Percentiles rank a stretch among this genome's conserved stretches.
Conservation (phyloP, 2,888 invertebrate species). For the Scrobipalpa atriplicella region DNA sequence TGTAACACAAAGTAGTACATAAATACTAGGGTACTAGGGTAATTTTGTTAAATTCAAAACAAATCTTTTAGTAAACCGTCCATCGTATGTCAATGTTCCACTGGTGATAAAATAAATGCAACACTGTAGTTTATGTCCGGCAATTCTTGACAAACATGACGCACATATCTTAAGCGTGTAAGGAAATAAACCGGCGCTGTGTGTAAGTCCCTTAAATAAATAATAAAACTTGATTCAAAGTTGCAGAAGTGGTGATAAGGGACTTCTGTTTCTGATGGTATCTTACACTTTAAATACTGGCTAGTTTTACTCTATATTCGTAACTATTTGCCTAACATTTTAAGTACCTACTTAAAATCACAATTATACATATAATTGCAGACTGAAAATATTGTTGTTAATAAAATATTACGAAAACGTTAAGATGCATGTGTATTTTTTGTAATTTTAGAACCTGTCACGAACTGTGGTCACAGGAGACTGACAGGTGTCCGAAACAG, state of each 20-base stretch:
- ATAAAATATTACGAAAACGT: no score
- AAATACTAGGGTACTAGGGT: constrained; percentile 18
- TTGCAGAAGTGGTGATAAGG: not conserved
- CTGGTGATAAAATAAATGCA: constrained; percentile 51
- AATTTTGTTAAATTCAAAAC: not conserved
- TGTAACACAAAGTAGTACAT: no score
- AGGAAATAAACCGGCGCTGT: not conserved
- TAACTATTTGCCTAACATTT: no score
- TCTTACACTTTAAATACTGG: no score
- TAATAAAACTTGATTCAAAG: not conserved
- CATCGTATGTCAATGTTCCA: constrained; percentile 36
- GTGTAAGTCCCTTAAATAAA: not conserved
- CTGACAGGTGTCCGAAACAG: no score
- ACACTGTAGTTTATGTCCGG: constrained; percentile 44
- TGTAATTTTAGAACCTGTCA: no score
- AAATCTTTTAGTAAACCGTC: constrained; percentile 8
- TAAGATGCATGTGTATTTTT: no score
- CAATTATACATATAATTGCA: no score
- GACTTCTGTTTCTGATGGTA: not conserved
- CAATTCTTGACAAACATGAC: constrained; percentile 3
- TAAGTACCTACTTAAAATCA: no score
- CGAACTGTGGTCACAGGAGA: no score
- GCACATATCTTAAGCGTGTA: not conserved
- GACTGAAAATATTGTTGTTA: no score
- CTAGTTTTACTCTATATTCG: no score